Conservation (phyloP, 1,140 invertebrate species). For the Acyrthosiphon pisum region DNA sequence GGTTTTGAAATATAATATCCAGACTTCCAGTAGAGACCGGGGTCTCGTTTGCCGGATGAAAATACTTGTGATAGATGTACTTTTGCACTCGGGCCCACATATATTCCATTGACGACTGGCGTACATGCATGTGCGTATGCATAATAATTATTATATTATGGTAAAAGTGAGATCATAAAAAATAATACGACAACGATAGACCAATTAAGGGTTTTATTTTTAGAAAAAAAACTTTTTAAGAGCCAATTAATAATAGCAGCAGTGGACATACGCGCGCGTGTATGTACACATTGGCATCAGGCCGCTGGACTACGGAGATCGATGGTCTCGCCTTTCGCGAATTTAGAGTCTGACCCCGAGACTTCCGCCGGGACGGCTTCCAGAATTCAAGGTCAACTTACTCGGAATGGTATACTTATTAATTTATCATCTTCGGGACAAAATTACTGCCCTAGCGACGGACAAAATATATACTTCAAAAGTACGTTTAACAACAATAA, state of each 20-base stretch:
- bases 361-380: constrained; percentile 11
- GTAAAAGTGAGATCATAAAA: constrained; percentile 32
- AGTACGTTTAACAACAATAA: neutral
- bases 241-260: constrained; percentile 32
- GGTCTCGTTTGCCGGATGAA: neutral
- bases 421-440: neutral
- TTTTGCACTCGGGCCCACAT: neutral
- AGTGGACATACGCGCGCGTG: neutral
- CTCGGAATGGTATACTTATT: neutral
- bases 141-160: neutral
- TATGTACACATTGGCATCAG: constrained; percentile 20
- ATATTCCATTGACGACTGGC: neutral
- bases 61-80: neutral
- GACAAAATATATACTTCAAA: neutral
- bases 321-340: constrained; percentile 27
- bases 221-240: constrained; percentile 43
- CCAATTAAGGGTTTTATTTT: constrained; percentile 48
- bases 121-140: neutral
- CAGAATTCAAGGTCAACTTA: constrained; percentile 31
- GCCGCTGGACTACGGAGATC: constrained; percentile 42
- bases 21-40: neutral
- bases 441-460: neutral
- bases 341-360: constrained; percentile 15
- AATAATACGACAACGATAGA: constrained; percentile 22
- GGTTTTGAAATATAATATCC: constrained; percentile 44